Base-by-base conservation (phyloP, 2,797 vertebrate species). In the Betta splendens region DNA sequence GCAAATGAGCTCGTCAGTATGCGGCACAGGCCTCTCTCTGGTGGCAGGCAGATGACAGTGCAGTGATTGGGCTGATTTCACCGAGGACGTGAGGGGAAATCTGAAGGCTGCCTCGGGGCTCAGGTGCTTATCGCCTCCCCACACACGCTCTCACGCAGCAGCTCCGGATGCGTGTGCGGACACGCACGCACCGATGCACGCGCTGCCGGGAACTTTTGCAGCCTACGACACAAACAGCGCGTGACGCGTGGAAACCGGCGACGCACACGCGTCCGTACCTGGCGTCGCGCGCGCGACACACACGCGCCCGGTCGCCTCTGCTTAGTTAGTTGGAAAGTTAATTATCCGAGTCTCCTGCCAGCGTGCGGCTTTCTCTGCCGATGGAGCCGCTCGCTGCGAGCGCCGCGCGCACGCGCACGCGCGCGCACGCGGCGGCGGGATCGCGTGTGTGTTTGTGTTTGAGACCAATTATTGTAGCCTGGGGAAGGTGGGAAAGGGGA, bases 21-120 rank as follows among this genome's bases (percentile, higher is more conserved):
- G 83, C 86, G 10, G 74, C 15, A 64, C 80, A 75, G 85, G 76
- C 80, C 73, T 85, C 76, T 82, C 82, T 87, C 85, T 83, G 82
- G 80, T 87, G 86, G 79, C 72, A 79, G 82, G 76, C 87, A 87
- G 87, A 84, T 85, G 80, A 84, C 86, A 80, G 84, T 81, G 87
- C 85, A 84, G 85, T 82, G 86, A 89, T 89, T 86, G 88, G 87
- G 82, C 84, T 86, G 84, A 87, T 89, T 86, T 90, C 81, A 80
- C 59, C 6, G 60, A 78, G 72, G 75, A 89, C 86, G 85, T 90
- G 89, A 89, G 79, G 72, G 84, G 88, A 88, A 87, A 88, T 83
- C 75, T 85, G 77, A 87, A 87, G 77, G 79, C 77, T 72, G 81
- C 88, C 77, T 81, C 54, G 3, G 85, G 86, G 80, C 85, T 79